A percentile compares a stretch with the other conserved stretches of the same genome.
phyloP scores from a whole-genome alignment of 2,888 invertebrate species.

The Habroteleia sp. region DNA sequence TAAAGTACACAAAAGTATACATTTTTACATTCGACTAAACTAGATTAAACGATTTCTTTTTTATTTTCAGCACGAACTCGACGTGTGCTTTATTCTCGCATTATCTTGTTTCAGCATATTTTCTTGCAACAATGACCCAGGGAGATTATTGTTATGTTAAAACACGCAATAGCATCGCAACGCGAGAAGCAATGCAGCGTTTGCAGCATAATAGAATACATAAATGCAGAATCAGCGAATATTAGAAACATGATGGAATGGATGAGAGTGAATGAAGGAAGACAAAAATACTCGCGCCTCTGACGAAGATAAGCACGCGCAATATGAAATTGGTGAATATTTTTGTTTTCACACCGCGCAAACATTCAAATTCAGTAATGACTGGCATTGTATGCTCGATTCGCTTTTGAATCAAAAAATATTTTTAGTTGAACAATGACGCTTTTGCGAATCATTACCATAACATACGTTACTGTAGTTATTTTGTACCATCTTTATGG shows the following conservation, averaged over 20 bases:
- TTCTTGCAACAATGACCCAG: constrained; percentile 68
- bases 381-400: constrained; percentile 6
- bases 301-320: constrained; percentile 13
- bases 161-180: constrained; percentile 68
- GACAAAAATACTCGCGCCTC: constrained; percentile 30
- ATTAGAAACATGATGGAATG: constrained; percentile 40
- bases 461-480: no score
- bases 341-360: constrained; percentile 23
- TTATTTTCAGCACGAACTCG: constrained; percentile 43
- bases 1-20: constrained; percentile 19
- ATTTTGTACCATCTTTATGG: no score
- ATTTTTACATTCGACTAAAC: constrained; percentile 52
- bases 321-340: constrained; percentile 46
- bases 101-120: constrained; percentile 64
- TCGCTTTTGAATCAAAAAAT: no score
- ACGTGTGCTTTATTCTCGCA: constrained; percentile 47
- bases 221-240: constrained; percentile 70
- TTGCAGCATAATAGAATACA: constrained; percentile 71
- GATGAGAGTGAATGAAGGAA: constrained; percentile 45
- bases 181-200: constrained; percentile 55
- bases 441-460: no score
- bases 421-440: no score
- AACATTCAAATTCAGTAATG: constrained; percentile 31
- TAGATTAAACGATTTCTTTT: constrained; percentile 38
- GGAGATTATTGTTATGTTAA: constrained; percentile 72